Conservation (phyloP, 1,140 invertebrate genomes). For the honey bee (Apis mellifera) region DNA sequence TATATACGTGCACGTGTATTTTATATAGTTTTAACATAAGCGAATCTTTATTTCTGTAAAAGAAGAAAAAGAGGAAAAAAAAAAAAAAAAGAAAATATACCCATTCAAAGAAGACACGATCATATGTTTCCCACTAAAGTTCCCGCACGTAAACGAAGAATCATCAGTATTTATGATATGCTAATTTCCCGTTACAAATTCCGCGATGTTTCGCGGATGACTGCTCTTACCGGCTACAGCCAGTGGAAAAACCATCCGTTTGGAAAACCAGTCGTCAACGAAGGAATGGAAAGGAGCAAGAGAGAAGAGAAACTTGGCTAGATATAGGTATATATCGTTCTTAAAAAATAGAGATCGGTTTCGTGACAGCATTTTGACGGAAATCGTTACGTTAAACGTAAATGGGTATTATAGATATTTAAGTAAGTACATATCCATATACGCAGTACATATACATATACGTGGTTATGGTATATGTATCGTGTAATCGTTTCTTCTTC, state of each 20-base stretch:
- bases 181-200: conserved; percentile 80
- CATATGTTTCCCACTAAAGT: conserved; percentile 15
- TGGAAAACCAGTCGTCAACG: conserved; percentile 66
- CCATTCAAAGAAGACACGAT: conserved; percentile 40
- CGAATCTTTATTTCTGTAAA: not conserved
- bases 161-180: conserved; percentile 80
- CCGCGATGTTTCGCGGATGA: conserved; percentile 72
- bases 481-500: not conserved
- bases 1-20: not conserved
- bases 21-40: not conserved
- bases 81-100: not conserved
- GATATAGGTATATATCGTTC: not conserved
- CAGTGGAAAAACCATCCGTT: conserved; percentile 67
- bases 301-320: conserved; percentile 50
- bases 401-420: not conserved
- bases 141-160: conserved; percentile 19
- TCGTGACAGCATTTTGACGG: conserved; percentile 1
- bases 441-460: no score
- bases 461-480: no score
- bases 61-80: no score
- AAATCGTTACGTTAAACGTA: not conserved
- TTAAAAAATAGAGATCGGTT: conserved; percentile 59
- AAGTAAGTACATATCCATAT: no score
- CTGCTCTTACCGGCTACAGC: conserved; percentile 57
- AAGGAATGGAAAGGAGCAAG: conserved; percentile 55